Evolutionary conservation across 1,140 invertebrate genomes (phyloP).

Genomic region (Leptopilina boulardi): DNA sequence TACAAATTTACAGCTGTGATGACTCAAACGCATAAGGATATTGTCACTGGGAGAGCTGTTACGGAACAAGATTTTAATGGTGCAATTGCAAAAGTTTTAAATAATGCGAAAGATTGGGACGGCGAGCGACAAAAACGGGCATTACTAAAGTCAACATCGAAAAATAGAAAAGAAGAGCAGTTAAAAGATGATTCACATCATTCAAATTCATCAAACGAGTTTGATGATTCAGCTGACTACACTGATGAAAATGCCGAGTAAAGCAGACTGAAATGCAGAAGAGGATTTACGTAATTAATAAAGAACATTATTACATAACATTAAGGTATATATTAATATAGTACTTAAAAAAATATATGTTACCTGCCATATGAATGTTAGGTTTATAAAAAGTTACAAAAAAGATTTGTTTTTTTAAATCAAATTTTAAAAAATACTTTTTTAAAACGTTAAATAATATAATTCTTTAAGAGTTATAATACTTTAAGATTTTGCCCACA

Average conservation of each 20-base stretch:
- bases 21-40: neutral
- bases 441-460: no score
- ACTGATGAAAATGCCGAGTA: neutral
- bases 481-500: no score
- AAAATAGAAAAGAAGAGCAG: neutral
- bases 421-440: neutral
- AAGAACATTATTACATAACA: neutral
- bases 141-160: neutral
- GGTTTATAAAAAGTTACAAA: no score
- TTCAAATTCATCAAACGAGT: neutral
- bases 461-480: no score
- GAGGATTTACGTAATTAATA: neutral
- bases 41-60: neutral
- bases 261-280: neutral
- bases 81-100: neutral
- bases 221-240: neutral
- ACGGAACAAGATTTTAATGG: neutral
- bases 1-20: conserved; percentile 6
- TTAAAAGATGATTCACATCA: neutral
- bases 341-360: neutral
- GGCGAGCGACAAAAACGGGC: neutral
- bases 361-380: no score
- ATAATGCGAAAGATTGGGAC: neutral
- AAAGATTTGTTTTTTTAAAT: neutral
- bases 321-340: neutral